Evolutionary conservation across 2,888 invertebrate genomes (phyloP).

Genomic region (Galerucella pusilla): DNA sequence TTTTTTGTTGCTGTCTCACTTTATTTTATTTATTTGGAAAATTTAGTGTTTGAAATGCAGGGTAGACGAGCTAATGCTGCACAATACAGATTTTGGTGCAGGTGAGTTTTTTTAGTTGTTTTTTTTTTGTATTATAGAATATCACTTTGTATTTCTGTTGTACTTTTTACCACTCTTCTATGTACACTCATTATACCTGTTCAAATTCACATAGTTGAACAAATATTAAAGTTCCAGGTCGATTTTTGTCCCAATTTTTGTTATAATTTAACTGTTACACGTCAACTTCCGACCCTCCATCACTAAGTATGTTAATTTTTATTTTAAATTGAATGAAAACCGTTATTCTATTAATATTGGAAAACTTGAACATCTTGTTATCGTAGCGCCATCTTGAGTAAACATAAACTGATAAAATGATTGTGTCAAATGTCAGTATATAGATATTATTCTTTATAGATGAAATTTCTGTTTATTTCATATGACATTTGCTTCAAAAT

Average conservation of each 20-base stretch:
- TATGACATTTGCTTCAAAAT: slow-evolving; percentile 42
- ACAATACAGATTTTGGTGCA: slow-evolving; percentile 50
- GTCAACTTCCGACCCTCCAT: too few relatives aligned
- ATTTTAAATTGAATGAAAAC: too few relatives aligned
- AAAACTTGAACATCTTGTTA: too few relatives aligned
- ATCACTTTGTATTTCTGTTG: slow-evolving; percentile 18
- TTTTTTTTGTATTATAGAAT: slow-evolving; percentile 36
- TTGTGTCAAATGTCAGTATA: too few relatives aligned
- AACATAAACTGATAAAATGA: too few relatives aligned
- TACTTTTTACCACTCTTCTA: background rate
- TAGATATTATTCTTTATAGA: too few relatives aligned
- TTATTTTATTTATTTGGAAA: slow-evolving; percentile 33
- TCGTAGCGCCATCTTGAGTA: too few relatives aligned
- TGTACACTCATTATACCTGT: background rate
- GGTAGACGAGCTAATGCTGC: slow-evolving; percentile 41
- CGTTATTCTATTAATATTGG: too few relatives aligned
- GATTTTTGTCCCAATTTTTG: too few relatives aligned
- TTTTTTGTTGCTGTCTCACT: slow-evolving; percentile 42
- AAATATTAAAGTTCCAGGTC: background rate
- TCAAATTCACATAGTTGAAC: slow-evolving; percentile 1
- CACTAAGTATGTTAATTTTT: too few relatives aligned
- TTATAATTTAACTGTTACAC: too few relatives aligned
- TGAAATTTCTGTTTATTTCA: background rate
- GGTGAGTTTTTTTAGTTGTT: slow-evolving; percentile 39
- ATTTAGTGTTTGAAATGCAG: slow-evolving; percentile 35